Conservation (phyloP, 2,113 vertebrate species). For the Chaenogobius annularis region DNA sequence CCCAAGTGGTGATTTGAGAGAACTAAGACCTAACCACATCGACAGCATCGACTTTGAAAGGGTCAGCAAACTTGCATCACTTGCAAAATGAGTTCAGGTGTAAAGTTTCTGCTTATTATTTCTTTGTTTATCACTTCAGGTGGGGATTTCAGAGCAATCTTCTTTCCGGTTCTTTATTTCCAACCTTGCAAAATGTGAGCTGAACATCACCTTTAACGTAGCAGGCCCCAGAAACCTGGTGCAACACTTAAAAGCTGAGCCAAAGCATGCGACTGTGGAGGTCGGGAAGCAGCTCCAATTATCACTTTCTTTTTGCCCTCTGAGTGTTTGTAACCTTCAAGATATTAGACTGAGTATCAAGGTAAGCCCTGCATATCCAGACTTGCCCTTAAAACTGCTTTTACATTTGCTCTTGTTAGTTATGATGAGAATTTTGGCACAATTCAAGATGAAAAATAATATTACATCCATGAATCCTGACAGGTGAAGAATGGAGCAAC, state of each 20-base stretch:
- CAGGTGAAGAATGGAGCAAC: conserved; percentile 83
- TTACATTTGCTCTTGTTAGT: neutral
- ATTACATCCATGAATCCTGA: neutral
- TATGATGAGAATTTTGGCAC: too few relatives aligned
- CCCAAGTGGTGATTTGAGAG: conserved; percentile 47
- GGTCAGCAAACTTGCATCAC: conserved; percentile 62
- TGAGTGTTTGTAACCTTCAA: conserved; percentile 74
- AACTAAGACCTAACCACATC: conserved; percentile 59
- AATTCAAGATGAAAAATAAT: neutral
- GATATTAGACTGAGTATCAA: conserved; percentile 77
- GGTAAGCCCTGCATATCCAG: conserved; percentile 61
- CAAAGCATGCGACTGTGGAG: conserved; percentile 48
- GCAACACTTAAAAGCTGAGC: conserved; percentile 70
- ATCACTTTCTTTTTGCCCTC: conserved; percentile 77
- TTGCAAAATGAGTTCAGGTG: neutral
- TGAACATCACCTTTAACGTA: conserved; percentile 78
- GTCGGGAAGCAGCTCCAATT: conserved; percentile 58
- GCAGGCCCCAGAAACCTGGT: conserved; percentile 60
- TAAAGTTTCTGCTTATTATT: neutral
- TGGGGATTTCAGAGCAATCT: conserved; percentile 78
- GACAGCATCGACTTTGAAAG: conserved; percentile 78
- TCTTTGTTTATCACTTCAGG: conserved; percentile 61
- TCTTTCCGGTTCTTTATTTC: conserved; percentile 72
- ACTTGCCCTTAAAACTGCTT: neutral
- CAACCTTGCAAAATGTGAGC: conserved; percentile 78